These are phyloP conservation scores for Mesorhabditis belari DNA, from an alignment of 2,888 invertebrate genomes.

Conservation along the genomic window DNA sequence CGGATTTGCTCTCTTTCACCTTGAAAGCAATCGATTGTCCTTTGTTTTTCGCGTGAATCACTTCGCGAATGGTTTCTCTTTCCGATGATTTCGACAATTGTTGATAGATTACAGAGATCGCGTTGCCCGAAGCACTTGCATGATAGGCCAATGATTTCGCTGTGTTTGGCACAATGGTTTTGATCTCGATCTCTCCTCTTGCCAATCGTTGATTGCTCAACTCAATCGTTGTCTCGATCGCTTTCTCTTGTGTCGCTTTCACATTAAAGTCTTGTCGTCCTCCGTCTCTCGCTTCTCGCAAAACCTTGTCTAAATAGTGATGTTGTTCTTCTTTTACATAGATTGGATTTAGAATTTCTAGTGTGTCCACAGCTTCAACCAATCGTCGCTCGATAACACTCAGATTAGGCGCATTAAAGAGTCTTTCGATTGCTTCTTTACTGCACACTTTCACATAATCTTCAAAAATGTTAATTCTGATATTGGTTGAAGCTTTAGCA, in stretches of 20 bases:
- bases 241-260: slow-evolving; percentile 14
- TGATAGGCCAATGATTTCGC: neutral
- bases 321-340: slow-evolving; percentile 22
- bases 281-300: slow-evolving; percentile 29
- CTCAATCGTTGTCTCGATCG: slow-evolving; percentile 8
- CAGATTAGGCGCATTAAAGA: slow-evolving; percentile 9
- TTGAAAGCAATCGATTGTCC: slow-evolving; percentile 14
- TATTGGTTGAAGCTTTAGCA: slow-evolving; percentile 4
- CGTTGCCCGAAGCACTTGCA: neutral
- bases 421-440: neutral
- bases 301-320: slow-evolving; percentile 9
- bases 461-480: too few species aligned
- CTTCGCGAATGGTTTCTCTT: neutral
- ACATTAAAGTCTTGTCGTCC: slow-evolving; percentile 20
- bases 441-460: too few species aligned
- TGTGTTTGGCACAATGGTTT: slow-evolving; percentile 20
- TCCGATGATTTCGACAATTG: neutral
- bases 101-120: neutral
- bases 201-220: slow-evolving; percentile 23
- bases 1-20: slow-evolving; percentile 13
- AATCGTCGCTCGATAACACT: slow-evolving; percentile 16
- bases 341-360: slow-evolving; percentile 37
- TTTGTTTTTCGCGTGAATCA: slow-evolving; percentile 18
- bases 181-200: slow-evolving; percentile 17
- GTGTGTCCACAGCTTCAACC: slow-evolving; percentile 24